Evolutionary conservation across 2,888 invertebrate species (phyloP).

Genomic region (Phlogophora meticulosa): DNA sequence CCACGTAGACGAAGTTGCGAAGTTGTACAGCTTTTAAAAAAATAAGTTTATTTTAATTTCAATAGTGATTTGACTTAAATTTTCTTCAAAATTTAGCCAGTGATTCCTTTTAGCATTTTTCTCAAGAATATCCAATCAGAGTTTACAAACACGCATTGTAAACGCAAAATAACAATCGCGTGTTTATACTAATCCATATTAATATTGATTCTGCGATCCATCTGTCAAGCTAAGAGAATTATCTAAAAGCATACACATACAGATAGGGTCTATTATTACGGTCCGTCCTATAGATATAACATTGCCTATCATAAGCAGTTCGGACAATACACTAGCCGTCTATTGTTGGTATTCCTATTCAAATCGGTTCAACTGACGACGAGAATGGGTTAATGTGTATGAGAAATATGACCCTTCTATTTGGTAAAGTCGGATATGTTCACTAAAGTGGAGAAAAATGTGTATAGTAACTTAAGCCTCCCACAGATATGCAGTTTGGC

Average conservation of each 20-base stretch:
- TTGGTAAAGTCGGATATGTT: conserved; percentile 19
- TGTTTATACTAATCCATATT: neutral
- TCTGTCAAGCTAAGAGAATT: conserved; percentile 19
- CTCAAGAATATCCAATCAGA: no score
- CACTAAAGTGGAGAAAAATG: conserved; percentile 10
- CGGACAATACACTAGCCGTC: conserved; percentile 46
- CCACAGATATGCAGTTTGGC: no score
- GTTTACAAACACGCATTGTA: no score
- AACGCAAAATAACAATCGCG: no score
- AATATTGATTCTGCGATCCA: conserved; percentile 19
- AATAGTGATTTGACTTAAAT: no score
- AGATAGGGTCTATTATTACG: conserved; percentile 7
- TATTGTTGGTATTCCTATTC: conserved; percentile 53
- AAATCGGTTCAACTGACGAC: conserved; percentile 49
- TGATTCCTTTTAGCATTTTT: no score
- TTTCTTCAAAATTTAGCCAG: no score
- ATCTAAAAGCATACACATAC: neutral
- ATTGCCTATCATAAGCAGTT: conserved; percentile 22
- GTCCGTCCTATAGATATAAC: neutral
- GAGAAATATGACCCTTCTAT: conserved; percentile 43
- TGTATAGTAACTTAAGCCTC: neutral
- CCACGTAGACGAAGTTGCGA: no score
- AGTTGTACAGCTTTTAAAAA: no score
- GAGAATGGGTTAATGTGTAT: conserved; percentile 26
- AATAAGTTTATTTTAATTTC: no score